Base-by-base conservation (phyloP, 2,113 vertebrate species). In the Neodontobutis hainanensis region DNA sequence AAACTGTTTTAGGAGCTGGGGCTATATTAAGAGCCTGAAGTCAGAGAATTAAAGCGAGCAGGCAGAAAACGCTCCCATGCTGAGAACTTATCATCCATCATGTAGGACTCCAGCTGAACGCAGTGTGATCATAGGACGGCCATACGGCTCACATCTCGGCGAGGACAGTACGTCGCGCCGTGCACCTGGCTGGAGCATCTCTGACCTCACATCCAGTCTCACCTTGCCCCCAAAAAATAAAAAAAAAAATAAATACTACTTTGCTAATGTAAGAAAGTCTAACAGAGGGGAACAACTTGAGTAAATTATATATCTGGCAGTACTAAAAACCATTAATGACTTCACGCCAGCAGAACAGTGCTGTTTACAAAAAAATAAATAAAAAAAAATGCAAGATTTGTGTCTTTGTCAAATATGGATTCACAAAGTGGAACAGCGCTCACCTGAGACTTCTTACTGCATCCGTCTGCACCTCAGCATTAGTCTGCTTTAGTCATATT, bases 401-500 rank as follows among this genome's bases (percentile, higher is more conserved):
- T 36, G 48, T 50, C 12, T 32, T 50, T 27, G 77, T 60, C 78
- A 60, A 84, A 78, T 77, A 83, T 82, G 82, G 84, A 75, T 27
- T 52, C 3, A 5, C 56, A 53, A 83, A 82, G 51, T 76, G 59
- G 83, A 83, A 79, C 82, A 74, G 53, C 5, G 53, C 58, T 81
- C 87, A 84, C 77, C 82, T 84, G 85, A 86, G 88, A 88, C 80
- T 78, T 32, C 11, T 15, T 44, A 11, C 62, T 69, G 64, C 85
- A 83, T 83, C 83, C 73, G 87, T 86, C 71, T 66, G 67, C 46
- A 42, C 64, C 75, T 66, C 82, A 19, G 50, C 12, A 0, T 15
- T 7, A n/a, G 58, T 45, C 56, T 42, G 58, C 56, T 48, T 53
- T 56, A 47, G 16, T 51, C 42, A 77, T 11, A 60, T 27, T 56